phyloP scores from a whole-genome alignment of 2,113 vertebrate genomes.

The Lepisosteus osseus region DNA sequence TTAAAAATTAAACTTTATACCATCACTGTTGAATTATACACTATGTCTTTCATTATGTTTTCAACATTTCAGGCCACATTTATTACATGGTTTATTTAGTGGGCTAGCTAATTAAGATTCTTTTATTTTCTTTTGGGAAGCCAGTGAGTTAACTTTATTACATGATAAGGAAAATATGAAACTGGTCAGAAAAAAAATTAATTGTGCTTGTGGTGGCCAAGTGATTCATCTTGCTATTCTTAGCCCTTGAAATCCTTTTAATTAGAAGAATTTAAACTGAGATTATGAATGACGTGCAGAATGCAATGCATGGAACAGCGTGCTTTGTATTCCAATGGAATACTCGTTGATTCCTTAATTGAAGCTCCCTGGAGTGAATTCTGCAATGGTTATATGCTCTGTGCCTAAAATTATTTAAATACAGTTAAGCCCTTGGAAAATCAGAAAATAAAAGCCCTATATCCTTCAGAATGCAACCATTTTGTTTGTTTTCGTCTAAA shows the following conservation, averaged over 20 bases:
- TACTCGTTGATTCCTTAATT: neutral
- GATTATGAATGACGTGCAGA: neutral
- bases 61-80: too few species aligned
- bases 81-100: neutral
- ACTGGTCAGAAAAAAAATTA: neutral
- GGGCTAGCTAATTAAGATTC: too few species aligned
- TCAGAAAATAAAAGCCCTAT: too few species aligned
- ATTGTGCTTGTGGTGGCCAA: neutral
- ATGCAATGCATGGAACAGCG: neutral
- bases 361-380: neutral
- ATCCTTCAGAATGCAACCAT: too few species aligned
- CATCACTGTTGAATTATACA: too few species aligned
- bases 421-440: conserved; percentile 33
- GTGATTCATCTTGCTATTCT: neutral
- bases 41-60: too few species aligned
- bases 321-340: neutral
- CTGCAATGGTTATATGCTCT: conserved; percentile 6
- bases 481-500: too few species aligned
- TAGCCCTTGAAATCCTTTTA: conserved; percentile 8
- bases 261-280: neutral
- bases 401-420: conserved; percentile 25
- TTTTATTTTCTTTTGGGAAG: too few species aligned
- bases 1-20: too few species aligned
- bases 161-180: neutral
- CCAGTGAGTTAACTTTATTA: neutral